Evolutionary conservation across 1,140 invertebrate species (phyloP), one percentile per base, ranked within the genome.

Genomic region (Lepidurus arcticus): DNA sequence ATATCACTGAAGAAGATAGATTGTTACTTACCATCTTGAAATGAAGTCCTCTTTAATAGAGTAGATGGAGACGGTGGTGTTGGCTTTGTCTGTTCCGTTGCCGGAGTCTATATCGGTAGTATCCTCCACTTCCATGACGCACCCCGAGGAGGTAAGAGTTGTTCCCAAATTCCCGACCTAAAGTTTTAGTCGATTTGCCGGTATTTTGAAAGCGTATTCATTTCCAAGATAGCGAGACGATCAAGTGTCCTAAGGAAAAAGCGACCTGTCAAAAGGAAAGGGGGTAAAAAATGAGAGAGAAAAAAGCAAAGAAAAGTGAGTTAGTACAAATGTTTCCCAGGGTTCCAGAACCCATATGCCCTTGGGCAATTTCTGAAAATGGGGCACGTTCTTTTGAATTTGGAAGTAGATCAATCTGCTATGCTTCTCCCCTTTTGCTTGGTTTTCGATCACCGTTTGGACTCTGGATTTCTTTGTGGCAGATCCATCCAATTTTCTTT

Each of bases 41-140:
- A 91, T 91, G 83, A 90, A 91, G 79, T 88, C 88, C 13, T 87
- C 88, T 79, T 89, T 89, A 79, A 91, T 91, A 44, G 89, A 87
- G 82, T 87, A 91, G 80, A 91, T 89, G 21, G 88, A 86, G 53
- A 89, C 88, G 34, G 88, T 90, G 77, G 26, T 75, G n/a, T 44
- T 76, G 24, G 73, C 42, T 76, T 78, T 76, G n/a, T 81, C 81
- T 21, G 79, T 75, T 7, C 79, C 82, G 76, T 82, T 81, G 24
- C 79, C 81, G 74, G 75, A 82, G 81, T 78, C 76, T 45, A 78
- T 26, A 43, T 65, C 16, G 13, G 53, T 65, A 13, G 53, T 65
- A 21, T 65, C 53, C 13, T 65, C 53, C 13, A 65, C 53, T 34
- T 34, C 34, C 53, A 65, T 13, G 53, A 65, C 53, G 13, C 34